Base-by-base conservation (phyloP, 2,113 vertebrate species). In the Craseonycteris thonglongyai region DNA sequence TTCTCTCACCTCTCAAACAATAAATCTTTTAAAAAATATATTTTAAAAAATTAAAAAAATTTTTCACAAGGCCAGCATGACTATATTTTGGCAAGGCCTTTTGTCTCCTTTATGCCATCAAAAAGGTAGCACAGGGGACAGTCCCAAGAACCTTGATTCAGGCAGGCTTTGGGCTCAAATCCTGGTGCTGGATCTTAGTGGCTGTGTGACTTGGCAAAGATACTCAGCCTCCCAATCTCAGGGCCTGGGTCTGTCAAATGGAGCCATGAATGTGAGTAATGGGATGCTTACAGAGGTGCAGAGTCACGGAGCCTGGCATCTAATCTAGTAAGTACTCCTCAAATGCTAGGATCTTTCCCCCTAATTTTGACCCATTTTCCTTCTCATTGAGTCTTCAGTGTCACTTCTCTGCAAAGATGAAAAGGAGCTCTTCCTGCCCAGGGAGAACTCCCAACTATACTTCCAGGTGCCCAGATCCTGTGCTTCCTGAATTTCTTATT, bases 211-310 rank as follows among this genome's bases (percentile, higher is more conserved):
- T 33, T 47, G 72, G 69, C 40, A 28, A 12, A 83, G 33, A 40
- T 28, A 7, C 28, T 40, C 56, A 18, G 0, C 11, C 22, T 68
- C 28, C 56, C 56, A 7, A 0, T 58, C 42, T 65, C 75, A n/a
- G 91, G 45, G 45, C 42, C 63, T 47, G 66, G 18, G 47, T 68
- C 3, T 91, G 1, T 74, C 26, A 49, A 26, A 28, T 0, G 30
- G 72, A 54, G 40, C 42, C 5, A 0, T 3, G 1, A 15, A 6
- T n/a, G 13, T 9, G 22, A 16, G n/a, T 11, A 9, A 13, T 5
- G 35, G 38, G 42, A 35, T 76, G 38, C 35, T 51, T 68, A 6
- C 11, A 21, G 30, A 80, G 38, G 78, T 6, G n/a, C 42, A 13
- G 26, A 18, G 5, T 35, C n/a, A 75, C 61, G 13, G 78, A 83